Base-by-base conservation (phyloP, 2,888 invertebrate species). In the Rotaria sp. region DNA sequence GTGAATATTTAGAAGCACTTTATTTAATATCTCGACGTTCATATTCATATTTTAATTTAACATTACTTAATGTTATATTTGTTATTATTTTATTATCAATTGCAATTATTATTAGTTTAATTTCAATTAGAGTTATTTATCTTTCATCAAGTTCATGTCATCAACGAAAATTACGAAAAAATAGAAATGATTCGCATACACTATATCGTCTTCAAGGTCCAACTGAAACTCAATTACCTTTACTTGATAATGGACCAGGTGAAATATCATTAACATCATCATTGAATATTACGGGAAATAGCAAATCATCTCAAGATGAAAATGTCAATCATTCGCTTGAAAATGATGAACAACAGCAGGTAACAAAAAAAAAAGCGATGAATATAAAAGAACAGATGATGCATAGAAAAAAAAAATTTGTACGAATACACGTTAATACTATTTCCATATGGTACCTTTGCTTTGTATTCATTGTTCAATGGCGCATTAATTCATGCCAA, bases 201-300 rank as follows among this genome's bases (percentile, higher is more conserved):
- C 80, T 80, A 5, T 80, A 80, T 80, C 80, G 80, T 26, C n/a
- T 80, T 13, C 80, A 80, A 80, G 45, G 45, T 5, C 80, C 41
- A 80, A 80, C 80, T 41, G 80, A 80, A 45, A 80, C 80, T 21
- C 80, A 80, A 45, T 80, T 80, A n/a, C 80, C 80, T 18, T 45
- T 80, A n/a, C 41, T 80, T n/a, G 45, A 41, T 4, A 80, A 45
- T 80, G 45, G n/a, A 15, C 26, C 41, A 13, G 45, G 80, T 45
- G 80, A 80, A 80, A 45, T 26, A n/a, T 80, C 80, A 26, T 80
- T 80, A 7, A 80, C 80, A 26, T 80, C 80, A 80, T 80, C 80
- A 45, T 80, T 80, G 41, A 80, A 26, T 45, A 45, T 80, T 26
- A 26, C 67, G 1, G n/a, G 45, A 7, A 80, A 80, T n/a, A 41